Evolutionary conservation across 2,113 vertebrate genomes (phyloP).

Genomic region (Tautogolabrus adspersus): DNA sequence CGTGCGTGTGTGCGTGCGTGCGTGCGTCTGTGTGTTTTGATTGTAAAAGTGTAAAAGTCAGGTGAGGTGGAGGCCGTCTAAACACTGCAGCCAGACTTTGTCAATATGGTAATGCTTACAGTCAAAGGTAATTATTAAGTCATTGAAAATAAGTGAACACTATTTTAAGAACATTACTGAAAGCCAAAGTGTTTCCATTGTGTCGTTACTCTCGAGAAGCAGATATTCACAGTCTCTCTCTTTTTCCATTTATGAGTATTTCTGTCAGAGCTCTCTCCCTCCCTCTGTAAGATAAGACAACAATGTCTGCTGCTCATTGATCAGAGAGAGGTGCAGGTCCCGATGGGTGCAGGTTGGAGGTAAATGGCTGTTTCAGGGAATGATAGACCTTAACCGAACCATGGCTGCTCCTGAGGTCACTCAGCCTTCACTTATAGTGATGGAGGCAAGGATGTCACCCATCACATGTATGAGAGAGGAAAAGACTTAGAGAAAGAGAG

Average conservation of each 20-base stretch:
- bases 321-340: constrained; percentile 53
- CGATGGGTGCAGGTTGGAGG: constrained; percentile 65
- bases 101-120: no score
- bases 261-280: constrained; percentile 36
- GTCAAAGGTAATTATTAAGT: no score
- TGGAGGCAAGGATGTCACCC: constrained; percentile 69
- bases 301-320: constrained; percentile 71
- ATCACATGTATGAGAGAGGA: constrained; percentile 51
- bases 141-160: no score
- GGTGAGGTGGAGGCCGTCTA: no score
- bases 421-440: constrained; percentile 74
- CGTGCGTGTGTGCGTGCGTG: no score
- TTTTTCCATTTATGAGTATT: constrained; percentile 28
- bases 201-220: constrained; percentile 5
- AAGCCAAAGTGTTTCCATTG: no score
- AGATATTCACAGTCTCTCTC: constrained; percentile 23
- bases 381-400: constrained; percentile 76
- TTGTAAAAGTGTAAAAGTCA: no score
- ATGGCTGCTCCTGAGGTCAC: constrained; percentile 69
- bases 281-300: constrained; percentile 64
- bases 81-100: no score
- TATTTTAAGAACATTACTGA: no score
- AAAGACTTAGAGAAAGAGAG: constrained; percentile 22
- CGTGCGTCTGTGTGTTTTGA: no score
- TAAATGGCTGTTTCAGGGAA: constrained; percentile 76